A percentile compares a stretch with the other conserved stretches of the same genome.
Conservation (phyloP, 2,797 vertebrate species). For the Sylvilagus floridanus region DNA sequence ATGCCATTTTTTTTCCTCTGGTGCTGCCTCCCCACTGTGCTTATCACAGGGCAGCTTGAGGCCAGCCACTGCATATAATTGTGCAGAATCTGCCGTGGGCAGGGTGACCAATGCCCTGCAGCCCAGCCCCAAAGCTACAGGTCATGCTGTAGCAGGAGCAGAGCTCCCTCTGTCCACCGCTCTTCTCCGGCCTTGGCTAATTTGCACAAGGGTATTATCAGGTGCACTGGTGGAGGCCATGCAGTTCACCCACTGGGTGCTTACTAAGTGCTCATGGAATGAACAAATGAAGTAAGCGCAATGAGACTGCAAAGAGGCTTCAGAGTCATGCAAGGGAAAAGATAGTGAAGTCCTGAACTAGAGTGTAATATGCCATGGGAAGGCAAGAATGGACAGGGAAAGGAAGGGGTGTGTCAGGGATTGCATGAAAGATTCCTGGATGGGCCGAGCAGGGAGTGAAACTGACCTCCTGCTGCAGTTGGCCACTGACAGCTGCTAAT, state of each 20-base stretch:
- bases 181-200: neutral
- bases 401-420: neutral
- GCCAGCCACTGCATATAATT: neutral
- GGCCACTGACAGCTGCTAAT: neutral
- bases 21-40: neutral
- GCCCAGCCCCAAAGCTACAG: neutral
- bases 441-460: neutral
- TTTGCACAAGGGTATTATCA: neutral
- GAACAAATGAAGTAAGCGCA: neutral
- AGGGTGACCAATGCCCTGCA: too few species aligned
- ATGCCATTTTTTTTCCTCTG: neutral
- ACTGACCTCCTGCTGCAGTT: neutral
- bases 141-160: neutral
- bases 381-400: neutral
- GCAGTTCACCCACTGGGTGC: neutral
- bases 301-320: neutral
- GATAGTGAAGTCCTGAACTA: neutral
- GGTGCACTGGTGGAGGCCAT: neutral
- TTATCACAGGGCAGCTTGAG: neutral
- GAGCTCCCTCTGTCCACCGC: neutral
- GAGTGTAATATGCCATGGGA: neutral
- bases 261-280: neutral
- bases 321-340: neutral
- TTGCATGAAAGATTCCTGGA: neutral
- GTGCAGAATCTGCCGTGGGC: neutral